Evolutionary conservation across 2,113 vertebrate species (phyloP), one percentile per base, ranked within the genome.

Genomic region (Polyodon spathula): DNA sequence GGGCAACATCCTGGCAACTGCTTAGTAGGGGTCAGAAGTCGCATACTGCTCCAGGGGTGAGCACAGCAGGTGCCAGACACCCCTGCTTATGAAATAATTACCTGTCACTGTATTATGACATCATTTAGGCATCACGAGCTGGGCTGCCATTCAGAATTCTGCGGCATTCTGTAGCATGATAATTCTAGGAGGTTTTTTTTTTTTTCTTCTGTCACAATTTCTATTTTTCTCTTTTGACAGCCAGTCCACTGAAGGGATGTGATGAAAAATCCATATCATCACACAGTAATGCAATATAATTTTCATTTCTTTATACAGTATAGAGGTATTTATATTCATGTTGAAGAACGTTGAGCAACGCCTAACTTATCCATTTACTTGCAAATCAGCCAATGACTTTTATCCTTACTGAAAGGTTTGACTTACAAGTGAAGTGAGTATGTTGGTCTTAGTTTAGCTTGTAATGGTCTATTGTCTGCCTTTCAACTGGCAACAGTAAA

Each of bases 71-170:
- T 50, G n/a, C 46, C 46, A 14, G 11, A 54, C 37, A 54, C 17
- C 50, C 44, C 11, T 57, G 57, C 59, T 59, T 64, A 64, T 59
- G 40, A 59, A 54, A 64, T 64, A 64, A 64, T 59, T 64, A 64
- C 48, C 63, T 64, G 63, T 64, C 56, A 64, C 39, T 53, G 46
- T n/a, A 50, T 63, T 58, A 9, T 48, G 56, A 59, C 56, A 54
- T 64, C 59, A 58, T 59, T 53, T 6, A 42, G 40, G 50, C 37
- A n/a, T 37, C 63, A 37, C 39, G 37, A 40, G 17, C 50, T 64
- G 8, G 10, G 7, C 39, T 10, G 37, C 27, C 63, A 27, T 57
- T 64, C 57, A 64, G 39, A 39, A 11, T 10, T 11, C 57, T 46
- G 39, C 56, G 37, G 8, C 16, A 64, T 7, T 46, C n/a, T 14